Conservation (phyloP, 2,888 invertebrate genomes). For the Lasioglossum marginatum region DNA sequence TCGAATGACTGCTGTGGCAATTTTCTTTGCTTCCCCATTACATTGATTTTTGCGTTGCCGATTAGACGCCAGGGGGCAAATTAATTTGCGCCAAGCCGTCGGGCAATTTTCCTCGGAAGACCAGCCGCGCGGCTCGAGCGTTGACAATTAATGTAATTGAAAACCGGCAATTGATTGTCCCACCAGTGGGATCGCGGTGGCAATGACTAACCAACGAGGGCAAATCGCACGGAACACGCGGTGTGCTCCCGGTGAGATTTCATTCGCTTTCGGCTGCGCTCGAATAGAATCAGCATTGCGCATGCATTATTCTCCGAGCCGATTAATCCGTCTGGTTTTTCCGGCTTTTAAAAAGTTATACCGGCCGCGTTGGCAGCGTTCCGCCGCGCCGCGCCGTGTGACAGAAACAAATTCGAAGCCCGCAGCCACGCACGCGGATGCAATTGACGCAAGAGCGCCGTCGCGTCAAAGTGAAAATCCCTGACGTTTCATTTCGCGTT, state of each 20-base stretch:
- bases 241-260: neutral
- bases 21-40: neutral
- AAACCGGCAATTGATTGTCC: slow-evolving; percentile 38
- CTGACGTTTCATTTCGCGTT: slow-evolving; percentile 24
- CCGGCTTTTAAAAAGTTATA: neutral
- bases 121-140: neutral
- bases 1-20: neutral
- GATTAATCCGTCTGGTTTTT: slow-evolving; percentile 20
- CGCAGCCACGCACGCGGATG: neutral
- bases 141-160: slow-evolving; percentile 52
- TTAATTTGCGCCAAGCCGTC: neutral
- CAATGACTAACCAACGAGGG: slow-evolving; percentile 33
- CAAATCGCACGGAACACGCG: neutral
- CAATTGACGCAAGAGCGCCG: slow-evolving; percentile 11
- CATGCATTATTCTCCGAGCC: neutral
- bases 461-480: slow-evolving; percentile 21
- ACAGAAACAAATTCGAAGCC: slow-evolving; percentile 15
- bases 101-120: neutral
- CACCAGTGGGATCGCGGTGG: slow-evolving; percentile 6
- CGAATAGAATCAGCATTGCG: neutral
- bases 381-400: neutral
- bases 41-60: neutral
- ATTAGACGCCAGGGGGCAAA: neutral
- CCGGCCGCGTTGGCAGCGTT: neutral
- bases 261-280: neutral